Base-by-base conservation (phyloP, 2,888 invertebrate genomes). In the Miltochrista miniata region DNA sequence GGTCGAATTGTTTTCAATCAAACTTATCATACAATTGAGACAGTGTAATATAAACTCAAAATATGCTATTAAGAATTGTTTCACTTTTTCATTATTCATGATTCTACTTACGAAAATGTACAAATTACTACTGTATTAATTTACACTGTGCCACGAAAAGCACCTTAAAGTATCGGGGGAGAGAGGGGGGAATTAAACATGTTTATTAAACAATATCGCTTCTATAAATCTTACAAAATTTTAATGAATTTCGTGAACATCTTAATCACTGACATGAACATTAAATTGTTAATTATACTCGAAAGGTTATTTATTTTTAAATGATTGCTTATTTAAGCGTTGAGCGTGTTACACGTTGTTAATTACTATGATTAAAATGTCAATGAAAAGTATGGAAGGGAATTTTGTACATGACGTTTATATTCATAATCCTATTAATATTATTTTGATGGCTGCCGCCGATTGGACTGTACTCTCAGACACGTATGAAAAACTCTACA, bases 171-270 rank as follows among this genome's bases (percentile, higher is more conserved):
- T n/a, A n/a, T n/a, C n/a, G n/a, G n/a, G n/a, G n/a, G n/a, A n/a
- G n/a, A n/a, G n/a, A n/a, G n/a, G n/a, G n/a, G n/a, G n/a, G n/a
- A 24, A 24, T 24, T 63, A 71, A 70, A 69, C 60, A 61, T 65
- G 64, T 68, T 67, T 60, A 60, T 68, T 62, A 58, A 61, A 47
- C 44, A 46, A 57, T 62, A 64, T 59, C 62, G 53, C 61, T 53
- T 37, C 56, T 49, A 60, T 67, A 62, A 63, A 67, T 67, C 64
- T 65, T 59, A 33, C 50, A 55, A 64, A n/a, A 67, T 70, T 70
- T 70, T 70, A 70, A 70, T 70, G 57, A 68, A 70, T 64, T 68
- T 68, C 47, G 50, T 45, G 51, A 53, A 65, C 63, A 60, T 59
- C 55, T 59, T 59, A 51, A 61, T 61, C 45, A 46, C 45, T 48